Percentiles rank a stretch among this genome's conserved stretches.
Evolutionary conservation across 2,797 vertebrate species (phyloP).

Genomic region (Scleropages formosus): DNA sequence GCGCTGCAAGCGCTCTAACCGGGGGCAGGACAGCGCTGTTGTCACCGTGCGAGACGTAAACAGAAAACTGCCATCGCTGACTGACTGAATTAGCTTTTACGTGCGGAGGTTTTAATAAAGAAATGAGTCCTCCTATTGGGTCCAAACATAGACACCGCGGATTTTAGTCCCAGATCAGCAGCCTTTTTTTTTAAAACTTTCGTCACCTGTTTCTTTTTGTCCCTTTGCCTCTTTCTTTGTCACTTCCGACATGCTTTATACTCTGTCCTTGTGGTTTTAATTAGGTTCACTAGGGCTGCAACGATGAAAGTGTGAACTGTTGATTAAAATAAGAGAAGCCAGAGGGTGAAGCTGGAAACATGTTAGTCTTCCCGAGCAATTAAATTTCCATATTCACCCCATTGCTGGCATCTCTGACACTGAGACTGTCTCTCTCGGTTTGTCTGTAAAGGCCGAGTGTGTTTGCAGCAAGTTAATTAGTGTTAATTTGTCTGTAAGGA

Average conservation of each 20-base stretch:
- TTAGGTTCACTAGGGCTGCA: not conserved
- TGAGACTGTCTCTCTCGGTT: not conserved
- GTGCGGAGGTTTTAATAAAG: not conserved
- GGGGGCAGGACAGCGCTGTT: not conserved
- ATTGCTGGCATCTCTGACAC: not conserved
- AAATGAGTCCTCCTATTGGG: too few species aligned
- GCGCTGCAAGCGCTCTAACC: not conserved
- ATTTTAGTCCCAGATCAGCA: not conserved
- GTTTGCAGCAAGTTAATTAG: constrained; percentile 16
- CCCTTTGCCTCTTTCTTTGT: not conserved
- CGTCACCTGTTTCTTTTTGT: not conserved
- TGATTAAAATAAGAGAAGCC: constrained; percentile 18
- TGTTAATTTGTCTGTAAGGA: constrained; percentile 46
- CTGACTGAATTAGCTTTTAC: not conserved
- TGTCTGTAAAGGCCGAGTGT: not conserved
- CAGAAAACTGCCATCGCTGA: not conserved
- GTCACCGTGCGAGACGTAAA: not conserved
- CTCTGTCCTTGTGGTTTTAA: constrained; percentile 18
- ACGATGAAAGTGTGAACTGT: constrained; percentile 15
- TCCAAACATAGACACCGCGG: not conserved
- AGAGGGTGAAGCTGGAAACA: constrained; percentile 10
- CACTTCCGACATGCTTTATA: not conserved
- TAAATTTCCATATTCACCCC: not conserved
- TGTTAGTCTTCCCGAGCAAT: not conserved
- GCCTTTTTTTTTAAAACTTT: not conserved